phyloP scores from a whole-genome alignment of 2,888 invertebrate genomes.

The Tipula confusa region DNA sequence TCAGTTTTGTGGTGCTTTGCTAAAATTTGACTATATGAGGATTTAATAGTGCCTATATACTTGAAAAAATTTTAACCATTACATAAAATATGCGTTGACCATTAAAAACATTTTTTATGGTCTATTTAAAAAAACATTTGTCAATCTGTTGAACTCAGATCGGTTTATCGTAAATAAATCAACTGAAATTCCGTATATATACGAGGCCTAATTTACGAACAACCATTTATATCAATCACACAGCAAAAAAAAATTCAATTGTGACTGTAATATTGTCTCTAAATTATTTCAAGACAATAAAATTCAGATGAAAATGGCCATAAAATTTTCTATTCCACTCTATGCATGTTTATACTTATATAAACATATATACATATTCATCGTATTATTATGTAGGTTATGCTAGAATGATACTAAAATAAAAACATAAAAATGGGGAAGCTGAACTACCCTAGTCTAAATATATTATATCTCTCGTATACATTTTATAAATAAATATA shows the following conservation, averaged over 20 bases:
- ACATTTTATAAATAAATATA: too few species aligned
- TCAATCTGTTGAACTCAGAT: background rate
- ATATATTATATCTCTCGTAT: background rate
- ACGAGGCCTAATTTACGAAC: background rate
- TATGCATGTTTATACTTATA: background rate
- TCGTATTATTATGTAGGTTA: background rate
- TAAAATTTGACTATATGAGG: too few species aligned
- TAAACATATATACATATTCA: background rate
- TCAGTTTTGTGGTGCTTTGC: too few species aligned
- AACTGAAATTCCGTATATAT: background rate
- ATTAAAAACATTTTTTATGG: background rate
- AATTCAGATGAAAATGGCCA: conserved; percentile 1
- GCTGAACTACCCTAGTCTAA: background rate
- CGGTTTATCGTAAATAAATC: background rate
- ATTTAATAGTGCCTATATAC: too few species aligned
- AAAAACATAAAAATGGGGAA: background rate
- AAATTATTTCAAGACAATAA: background rate
- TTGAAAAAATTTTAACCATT: too few species aligned
- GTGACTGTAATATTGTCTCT: background rate
- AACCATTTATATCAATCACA: background rate
- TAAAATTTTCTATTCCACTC: background rate
- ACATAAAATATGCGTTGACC: too few species aligned
- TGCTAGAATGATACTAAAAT: background rate
- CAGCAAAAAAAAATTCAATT: background rate
- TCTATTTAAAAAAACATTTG: background rate